Percentiles rank a stretch among this genome's conserved stretches.
Conservation (phyloP, 1,140 invertebrate genomes). For the Argopecten irradians region DNA sequence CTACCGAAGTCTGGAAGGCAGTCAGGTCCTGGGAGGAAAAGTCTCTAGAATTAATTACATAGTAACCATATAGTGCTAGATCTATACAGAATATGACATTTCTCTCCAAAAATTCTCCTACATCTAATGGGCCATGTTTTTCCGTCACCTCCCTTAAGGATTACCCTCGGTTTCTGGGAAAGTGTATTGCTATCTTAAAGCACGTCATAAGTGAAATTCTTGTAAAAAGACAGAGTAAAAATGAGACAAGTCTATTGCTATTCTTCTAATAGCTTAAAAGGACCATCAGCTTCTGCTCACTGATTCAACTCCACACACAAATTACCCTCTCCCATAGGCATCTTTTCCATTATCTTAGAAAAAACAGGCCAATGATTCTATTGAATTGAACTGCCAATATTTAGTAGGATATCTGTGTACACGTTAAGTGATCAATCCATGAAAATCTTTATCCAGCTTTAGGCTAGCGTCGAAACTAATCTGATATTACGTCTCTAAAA, state of each 20-base stretch:
- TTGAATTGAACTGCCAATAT: neutral
- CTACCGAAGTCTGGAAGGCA: no score
- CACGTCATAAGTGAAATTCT: neutral
- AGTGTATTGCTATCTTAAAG: neutral
- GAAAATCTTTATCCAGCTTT: neutral
- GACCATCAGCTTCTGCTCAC: neutral
- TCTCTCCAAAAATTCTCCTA: neutral
- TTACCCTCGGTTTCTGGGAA: neutral
- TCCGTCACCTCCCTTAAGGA: neutral
- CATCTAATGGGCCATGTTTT: neutral
- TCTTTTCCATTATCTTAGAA: slow-evolving; percentile 17
- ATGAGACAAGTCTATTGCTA: neutral
- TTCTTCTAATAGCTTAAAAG: slow-evolving; percentile 17
- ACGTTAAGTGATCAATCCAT: neutral
- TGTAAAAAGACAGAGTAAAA: neutral
- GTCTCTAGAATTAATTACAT: no score
- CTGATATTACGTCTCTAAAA: neutral
- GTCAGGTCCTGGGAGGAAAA: no score
- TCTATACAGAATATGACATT: neutral
- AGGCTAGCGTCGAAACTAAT: neutral
- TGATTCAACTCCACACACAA: neutral
- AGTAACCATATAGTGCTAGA: no score
- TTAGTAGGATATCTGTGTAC: neutral
- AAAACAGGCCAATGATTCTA: neutral
- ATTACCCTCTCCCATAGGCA: neutral